Percentiles rank a stretch among this genome's conserved stretches.
Conservation (phyloP, 2,113 vertebrate species). For the Paradoxurus hermaphroditus region DNA sequence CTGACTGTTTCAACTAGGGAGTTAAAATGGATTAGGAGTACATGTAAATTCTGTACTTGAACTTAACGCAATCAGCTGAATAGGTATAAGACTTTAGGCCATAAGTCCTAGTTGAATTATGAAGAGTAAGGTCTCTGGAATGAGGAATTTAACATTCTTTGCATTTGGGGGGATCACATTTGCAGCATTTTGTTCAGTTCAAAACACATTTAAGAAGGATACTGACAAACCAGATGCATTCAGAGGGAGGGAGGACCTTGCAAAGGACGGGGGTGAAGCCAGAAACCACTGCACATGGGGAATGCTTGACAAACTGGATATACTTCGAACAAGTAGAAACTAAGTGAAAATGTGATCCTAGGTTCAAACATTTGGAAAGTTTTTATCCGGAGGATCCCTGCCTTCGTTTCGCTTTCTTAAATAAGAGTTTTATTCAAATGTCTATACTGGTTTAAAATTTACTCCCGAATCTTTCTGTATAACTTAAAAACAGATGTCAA, state of each 20-base stretch:
- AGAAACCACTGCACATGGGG: neutral
- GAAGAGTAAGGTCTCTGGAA: neutral
- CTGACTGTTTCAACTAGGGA: slow-evolving; percentile 37
- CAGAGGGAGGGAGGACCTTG: neutral
- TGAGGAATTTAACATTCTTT: slow-evolving; percentile 30
- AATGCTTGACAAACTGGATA: neutral
- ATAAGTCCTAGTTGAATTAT: slow-evolving; percentile 4
- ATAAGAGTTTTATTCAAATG: slow-evolving; percentile 16
- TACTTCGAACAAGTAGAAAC: neutral
- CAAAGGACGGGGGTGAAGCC: neutral
- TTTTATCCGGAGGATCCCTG: neutral
- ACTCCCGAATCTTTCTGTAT: neutral
- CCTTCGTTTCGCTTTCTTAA: neutral
- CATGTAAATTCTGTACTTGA: slow-evolving; percentile 36
- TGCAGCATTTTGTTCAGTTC: slow-evolving; percentile 16
- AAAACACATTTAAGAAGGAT: neutral
- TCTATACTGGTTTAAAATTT: slow-evolving; percentile 8
- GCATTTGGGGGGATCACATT: neutral
- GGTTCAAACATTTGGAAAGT: neutral
- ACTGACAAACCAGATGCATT: neutral
- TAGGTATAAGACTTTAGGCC: neutral
- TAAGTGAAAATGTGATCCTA: neutral
- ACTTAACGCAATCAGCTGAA: slow-evolving; percentile 19
- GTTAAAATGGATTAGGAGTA: slow-evolving; percentile 36
- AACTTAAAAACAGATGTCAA: slow-evolving; percentile 12